A percentile compares a stretch with the other conserved stretches of the same genome.
These are phyloP conservation scores for Phymanthus crucifer DNA, from an alignment of 92 coral and sea anemone genomes.

Conservation along the genomic window DNA sequence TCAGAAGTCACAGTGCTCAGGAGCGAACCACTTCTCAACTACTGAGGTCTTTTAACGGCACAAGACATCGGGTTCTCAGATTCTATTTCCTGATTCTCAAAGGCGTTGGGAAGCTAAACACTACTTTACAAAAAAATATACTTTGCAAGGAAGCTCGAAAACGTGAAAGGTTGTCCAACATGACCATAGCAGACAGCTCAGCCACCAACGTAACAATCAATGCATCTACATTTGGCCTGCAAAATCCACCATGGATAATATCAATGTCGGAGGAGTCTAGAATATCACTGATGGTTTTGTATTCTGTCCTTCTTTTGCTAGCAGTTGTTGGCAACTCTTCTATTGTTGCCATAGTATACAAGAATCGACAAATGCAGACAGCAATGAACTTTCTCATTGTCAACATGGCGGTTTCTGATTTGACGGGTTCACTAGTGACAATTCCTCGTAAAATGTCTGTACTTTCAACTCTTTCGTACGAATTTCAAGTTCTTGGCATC, in stretches of 20 bases:
- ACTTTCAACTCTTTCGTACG: background rate
- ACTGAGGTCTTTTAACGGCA: too few species aligned
- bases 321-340: constrained; percentile 24
- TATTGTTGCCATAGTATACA: constrained; percentile 11
- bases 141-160: background rate
- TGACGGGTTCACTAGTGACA: background rate
- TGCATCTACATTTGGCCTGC: background rate
- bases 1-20: too few species aligned
- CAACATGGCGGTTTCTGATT: constrained; percentile 40
- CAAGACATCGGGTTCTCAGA: too few species aligned
- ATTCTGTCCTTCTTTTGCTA: background rate
- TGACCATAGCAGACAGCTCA: background rate
- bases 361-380: constrained; percentile 23
- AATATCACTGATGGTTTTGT: constrained; percentile 3
- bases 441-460: background rate
- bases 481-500: background rate
- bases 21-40: too few species aligned
- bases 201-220: background rate
- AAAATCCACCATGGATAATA: background rate
- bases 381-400: constrained; percentile 25
- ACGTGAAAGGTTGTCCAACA: background rate
- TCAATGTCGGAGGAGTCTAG: background rate
- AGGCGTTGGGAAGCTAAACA: too few species aligned
- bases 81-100: too few species aligned
- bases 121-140: background rate